A percentile compares a stretch with the other conserved stretches of the same genome.
phyloP scores from a whole-genome alignment of 1,140 invertebrate genomes.

The Branchinecta lindahli region DNA sequence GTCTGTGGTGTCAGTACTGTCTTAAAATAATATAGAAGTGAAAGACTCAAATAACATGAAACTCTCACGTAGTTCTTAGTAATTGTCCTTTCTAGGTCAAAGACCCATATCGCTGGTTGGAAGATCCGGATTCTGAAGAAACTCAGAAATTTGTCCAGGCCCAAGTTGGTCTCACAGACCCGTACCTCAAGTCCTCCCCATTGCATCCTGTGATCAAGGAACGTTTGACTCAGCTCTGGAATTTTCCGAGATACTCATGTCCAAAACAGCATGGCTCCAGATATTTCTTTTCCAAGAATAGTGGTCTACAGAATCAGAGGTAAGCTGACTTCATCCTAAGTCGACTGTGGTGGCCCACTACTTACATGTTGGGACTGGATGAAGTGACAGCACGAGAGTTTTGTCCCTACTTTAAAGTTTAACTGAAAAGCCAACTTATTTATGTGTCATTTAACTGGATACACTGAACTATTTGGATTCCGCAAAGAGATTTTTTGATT shows the following conservation, averaged over 20 bases:
- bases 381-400: not conserved
- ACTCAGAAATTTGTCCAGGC: slow-evolving; percentile 80
- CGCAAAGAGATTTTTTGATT: too few species aligned
- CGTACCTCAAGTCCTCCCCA: slow-evolving; percentile 63
- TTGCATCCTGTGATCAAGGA: slow-evolving; percentile 53
- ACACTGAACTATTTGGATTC: too few species aligned
- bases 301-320: slow-evolving; percentile 92
- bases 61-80: too few species aligned
- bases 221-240: slow-evolving; percentile 75
- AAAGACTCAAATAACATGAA: too few species aligned
- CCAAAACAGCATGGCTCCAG: slow-evolving; percentile 62
- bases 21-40: too few species aligned
- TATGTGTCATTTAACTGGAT: too few species aligned
- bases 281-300: slow-evolving; percentile 88
- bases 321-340: slow-evolving; percentile 30
- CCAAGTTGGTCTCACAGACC: slow-evolving; percentile 74
- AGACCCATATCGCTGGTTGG: slow-evolving; percentile 93
- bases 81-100: slow-evolving; percentile 41
- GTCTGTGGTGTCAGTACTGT: too few species aligned
- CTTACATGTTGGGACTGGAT: not conserved
- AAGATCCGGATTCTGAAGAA: slow-evolving; percentile 83
- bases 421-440: too few species aligned
- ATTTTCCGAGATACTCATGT: slow-evolving; percentile 87
- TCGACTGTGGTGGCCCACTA: too few species aligned
- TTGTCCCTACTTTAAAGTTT: too few species aligned